Evolutionary conservation across 92 coral and sea anemone genomes (phyloP), one percentile per base, ranked within the genome.

Genomic region (Epizoanthus rinbou): DNA sequence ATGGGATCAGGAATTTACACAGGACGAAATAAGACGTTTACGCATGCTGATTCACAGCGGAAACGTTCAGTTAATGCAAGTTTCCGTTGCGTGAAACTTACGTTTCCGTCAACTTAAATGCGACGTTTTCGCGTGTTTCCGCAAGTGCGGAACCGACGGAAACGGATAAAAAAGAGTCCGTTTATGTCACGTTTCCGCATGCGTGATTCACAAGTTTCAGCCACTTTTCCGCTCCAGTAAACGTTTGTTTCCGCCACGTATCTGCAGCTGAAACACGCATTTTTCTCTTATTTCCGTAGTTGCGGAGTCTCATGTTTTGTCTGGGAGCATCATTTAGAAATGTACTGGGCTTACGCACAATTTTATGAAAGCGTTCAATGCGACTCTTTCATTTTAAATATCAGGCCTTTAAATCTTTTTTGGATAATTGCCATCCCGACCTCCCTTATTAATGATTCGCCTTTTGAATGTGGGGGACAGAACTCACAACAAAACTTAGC

Each of bases 141-240:
- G 60, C 60, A 56, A 56, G 60, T 56, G 60, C 60, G 57, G 58
- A 70, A 70, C 75, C 75, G 75, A 17, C 75, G 75, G 24, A 70
- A 70, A 70, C 75, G 75, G 75, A 70, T 17, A 17, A 6, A 70
- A 70, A 70, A 45, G 24, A 15, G 75, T 70, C 28, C 75, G 75
- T 70, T 70, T 70, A 70, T 19, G 57, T 70, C 75, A 45, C 25
- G 57, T 70, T 43, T 70, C 75, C 75, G 75, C 75, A 70, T 70
- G 57, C 58, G 75, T 70, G 57, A 70, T 70, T 37, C 21, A 63
- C 68, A 19, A 21, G 3, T 15, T 63, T 15, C 68, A 63, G 68
- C 6, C 68, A 28, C 68, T 1, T 63, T 63, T 63, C 68, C 68
- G 68, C 68, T 6, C 6, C 1, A 63, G 1, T 63, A 63, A 63